Percentiles rank a stretch among this genome's conserved stretches.
These are phyloP conservation scores for Oikopleura dioica DNA, from an alignment of 23 tunicate genomes.

Conservation along the genomic window DNA sequence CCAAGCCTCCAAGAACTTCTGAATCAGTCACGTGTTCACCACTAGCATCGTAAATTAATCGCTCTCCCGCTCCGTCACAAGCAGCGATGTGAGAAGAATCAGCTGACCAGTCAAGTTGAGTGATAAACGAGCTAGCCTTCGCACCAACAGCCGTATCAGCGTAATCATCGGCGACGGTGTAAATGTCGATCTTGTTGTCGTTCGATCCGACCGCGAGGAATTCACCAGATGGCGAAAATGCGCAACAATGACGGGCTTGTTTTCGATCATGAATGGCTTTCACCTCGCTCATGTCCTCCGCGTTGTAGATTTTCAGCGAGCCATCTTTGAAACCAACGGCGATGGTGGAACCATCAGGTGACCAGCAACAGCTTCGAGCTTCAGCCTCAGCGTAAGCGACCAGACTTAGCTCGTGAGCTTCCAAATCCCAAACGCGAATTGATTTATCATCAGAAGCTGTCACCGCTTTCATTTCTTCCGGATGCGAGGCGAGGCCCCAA, in stretches of 20 bases:
- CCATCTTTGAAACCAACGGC: conserved; percentile 92
- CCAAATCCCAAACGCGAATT: background rate
- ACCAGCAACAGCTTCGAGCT: conserved; percentile 58
- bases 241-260: conserved; percentile 77
- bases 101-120: conserved; percentile 95
- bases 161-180: conserved; percentile 26
- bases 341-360: conserved; percentile 31
- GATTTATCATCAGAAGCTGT: conserved; percentile 71
- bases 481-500: conserved; percentile 80
- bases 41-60: conserved; percentile 51
- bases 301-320: conserved; percentile 12
- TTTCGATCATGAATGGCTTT: conserved; percentile 41
- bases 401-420: background rate
- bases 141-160: conserved; percentile 41
- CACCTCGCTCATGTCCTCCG: conserved; percentile 42
- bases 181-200: conserved; percentile 84
- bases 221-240: conserved; percentile 58
- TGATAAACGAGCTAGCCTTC: conserved; percentile 84
- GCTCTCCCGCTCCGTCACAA: conserved; percentile 95
- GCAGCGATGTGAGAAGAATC: conserved; percentile 53
- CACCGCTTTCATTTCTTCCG: conserved; percentile 31
- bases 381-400: background rate
- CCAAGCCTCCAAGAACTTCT: conserved; percentile 39
- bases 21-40: conserved; percentile 42
- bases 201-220: conserved; percentile 89